Conservation (phyloP, 2,888 invertebrate species). For the Machimus rusticus region DNA sequence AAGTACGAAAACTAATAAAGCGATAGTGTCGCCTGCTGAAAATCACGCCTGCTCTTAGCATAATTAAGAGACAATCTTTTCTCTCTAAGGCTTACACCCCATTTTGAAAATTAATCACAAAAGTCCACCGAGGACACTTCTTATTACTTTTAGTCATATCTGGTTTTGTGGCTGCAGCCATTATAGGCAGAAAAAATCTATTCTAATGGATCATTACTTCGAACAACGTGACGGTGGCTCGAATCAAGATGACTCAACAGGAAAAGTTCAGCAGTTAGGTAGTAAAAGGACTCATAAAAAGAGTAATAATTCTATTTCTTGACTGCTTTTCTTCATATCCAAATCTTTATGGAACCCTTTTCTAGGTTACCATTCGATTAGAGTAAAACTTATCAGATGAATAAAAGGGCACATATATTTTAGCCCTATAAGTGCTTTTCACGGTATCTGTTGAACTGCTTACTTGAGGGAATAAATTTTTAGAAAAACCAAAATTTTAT, state of each 20-base stretch:
- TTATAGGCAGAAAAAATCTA: slow-evolving; percentile 9
- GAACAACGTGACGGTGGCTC: not conserved
- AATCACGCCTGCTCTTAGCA: not conserved
- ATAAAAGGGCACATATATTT: not conserved
- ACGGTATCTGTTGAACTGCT: not conserved
- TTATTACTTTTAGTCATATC: not conserved
- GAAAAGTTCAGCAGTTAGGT: not conserved
- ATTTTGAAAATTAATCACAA: not conserved
- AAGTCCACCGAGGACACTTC: not conserved
- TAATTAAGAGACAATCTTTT: not conserved
- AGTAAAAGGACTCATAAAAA: not conserved
- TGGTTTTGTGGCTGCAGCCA: not conserved
- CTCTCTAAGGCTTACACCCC: not conserved
- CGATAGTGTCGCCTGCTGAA: not conserved
- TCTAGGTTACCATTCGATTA: not conserved
- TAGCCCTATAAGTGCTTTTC: not conserved
- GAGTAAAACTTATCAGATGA: not conserved
- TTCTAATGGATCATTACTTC: not conserved
- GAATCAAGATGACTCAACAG: slow-evolving; percentile 2
- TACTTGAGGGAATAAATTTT: not conserved
- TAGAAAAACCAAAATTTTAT: not conserved
- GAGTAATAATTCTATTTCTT: not conserved
- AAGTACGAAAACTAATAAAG: not conserved
- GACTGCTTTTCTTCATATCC: not conserved
- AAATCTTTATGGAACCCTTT: not conserved